A percentile compares a stretch with the other conserved stretches of the same genome.
phyloP scores from a whole-genome alignment of 2,797 vertebrate species.

The Schizopygopsis malacanthus region DNA sequence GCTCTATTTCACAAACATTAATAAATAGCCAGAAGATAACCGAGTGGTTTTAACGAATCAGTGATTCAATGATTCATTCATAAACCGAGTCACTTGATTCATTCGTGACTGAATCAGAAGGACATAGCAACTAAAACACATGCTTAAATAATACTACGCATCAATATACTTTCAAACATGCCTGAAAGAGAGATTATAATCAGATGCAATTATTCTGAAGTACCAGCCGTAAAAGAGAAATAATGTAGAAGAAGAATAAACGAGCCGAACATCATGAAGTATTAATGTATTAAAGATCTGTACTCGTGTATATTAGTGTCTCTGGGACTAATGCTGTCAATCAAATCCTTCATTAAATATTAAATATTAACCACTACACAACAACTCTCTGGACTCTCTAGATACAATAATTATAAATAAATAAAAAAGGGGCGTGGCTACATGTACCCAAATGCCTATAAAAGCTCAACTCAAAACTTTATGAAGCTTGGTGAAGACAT shows the following conservation, averaged over 20 bases:
- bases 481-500: no score
- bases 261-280: not conserved
- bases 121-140: not conserved
- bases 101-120: not conserved
- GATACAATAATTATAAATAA: no score
- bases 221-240: not conserved
- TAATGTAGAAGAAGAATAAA: not conserved
- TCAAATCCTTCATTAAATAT: no score
- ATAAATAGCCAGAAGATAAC: not conserved
- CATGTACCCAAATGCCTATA: no score
- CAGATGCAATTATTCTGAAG: not conserved
- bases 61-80: not conserved
- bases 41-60: not conserved
- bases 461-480: no score
- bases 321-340: no score
- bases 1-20: no score
- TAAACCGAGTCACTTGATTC: not conserved
- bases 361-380: no score
- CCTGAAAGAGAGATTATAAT: not conserved
- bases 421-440: no score
- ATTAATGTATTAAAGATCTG: not conserved
- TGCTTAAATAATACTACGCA: not conserved
- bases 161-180: not conserved
- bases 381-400: no score
- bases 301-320: no score